Evolutionary conservation across 2,797 vertebrate species (phyloP), one percentile per base, ranked within the genome.

Genomic region (Anolis apletophallus): DNA sequence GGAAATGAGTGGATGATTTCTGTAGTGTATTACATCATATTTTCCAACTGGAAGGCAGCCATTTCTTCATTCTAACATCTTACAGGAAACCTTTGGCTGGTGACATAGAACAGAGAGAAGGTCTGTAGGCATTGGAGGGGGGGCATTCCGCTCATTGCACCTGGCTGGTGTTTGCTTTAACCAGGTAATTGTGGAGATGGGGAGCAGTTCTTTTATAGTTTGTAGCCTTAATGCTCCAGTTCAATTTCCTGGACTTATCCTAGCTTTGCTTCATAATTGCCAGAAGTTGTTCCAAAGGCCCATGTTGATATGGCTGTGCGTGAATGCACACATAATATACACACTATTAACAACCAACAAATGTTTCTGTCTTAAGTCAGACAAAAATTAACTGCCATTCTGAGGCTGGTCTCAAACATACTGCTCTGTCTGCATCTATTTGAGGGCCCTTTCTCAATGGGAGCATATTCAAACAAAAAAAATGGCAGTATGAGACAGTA

Each of bases 31-130:
- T 14, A 90, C 85, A 85, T 73, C 26, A 84, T 6, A 90, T 86
- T 86, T 74, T 89, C 83, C 88, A 85, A 83, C 83, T 26, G 78
- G 76, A 85, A 80, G 81, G 54, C 61, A 64, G 54, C 55, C 23
- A 59, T 69, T 73, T 68, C 0, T 0, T 75, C 34, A 68, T 46
- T 86, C 64, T 57, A 12, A 52, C 0, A 64, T 85, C 57, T 57
- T 23, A 46, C 1, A 4, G 59, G 29, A 4, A 1, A 50, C 2
- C 8, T 9, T n/a, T 36, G 36, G 87, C 59, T n/a, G n/a, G 87
- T 32, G 85, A 36, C 0, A 8, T 13, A 36, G 68, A 82, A 71
- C 72, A 68, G 84, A 89, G 52, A 71, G 32, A 32, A 21, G 73
- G 73, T 40, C 17, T 59, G 77, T 88, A 34, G 12, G 61, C 26